phyloP scores from a whole-genome alignment of 2,113 vertebrate genomes.

The Astatoreochromis straeleni region DNA sequence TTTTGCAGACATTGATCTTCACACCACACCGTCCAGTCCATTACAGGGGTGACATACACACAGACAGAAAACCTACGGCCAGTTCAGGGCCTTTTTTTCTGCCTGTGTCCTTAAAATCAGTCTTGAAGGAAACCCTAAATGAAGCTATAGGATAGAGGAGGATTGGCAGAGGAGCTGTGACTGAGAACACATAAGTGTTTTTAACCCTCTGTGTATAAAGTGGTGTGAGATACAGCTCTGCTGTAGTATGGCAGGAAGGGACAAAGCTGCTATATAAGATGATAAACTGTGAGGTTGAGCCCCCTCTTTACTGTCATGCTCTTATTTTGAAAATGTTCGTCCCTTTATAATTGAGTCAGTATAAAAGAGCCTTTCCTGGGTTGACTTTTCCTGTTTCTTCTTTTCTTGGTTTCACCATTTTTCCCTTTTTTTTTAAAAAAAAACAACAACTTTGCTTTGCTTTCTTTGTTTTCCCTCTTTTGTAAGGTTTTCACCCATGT shows the following conservation, averaged over 20 bases:
- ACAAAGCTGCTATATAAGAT: background rate
- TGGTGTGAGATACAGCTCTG: background rate
- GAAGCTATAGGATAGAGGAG: background rate
- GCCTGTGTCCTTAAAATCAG: background rate
- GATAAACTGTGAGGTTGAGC: too few species aligned
- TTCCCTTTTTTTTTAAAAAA: fast-evolving
- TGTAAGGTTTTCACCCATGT: background rate
- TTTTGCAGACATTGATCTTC: background rate
- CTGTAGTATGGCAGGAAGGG: background rate
- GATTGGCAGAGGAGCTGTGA: background rate
- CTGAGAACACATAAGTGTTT: background rate
- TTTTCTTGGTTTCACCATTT: background rate
- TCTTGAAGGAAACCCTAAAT: background rate
- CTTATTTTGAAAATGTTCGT: background rate
- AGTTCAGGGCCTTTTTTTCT: background rate
- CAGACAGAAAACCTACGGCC: background rate
- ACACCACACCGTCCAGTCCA: background rate
- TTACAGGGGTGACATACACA: background rate
- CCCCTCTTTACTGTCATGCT: background rate
- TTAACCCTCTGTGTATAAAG: background rate
- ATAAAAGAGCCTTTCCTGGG: background rate
- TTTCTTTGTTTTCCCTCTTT: background rate
- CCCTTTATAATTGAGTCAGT: background rate
- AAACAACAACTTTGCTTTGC: background rate
- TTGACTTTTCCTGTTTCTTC: background rate